Base-by-base conservation (phyloP, 92 coral and sea anemone species). In the Palythoa caribaeorum region DNA sequence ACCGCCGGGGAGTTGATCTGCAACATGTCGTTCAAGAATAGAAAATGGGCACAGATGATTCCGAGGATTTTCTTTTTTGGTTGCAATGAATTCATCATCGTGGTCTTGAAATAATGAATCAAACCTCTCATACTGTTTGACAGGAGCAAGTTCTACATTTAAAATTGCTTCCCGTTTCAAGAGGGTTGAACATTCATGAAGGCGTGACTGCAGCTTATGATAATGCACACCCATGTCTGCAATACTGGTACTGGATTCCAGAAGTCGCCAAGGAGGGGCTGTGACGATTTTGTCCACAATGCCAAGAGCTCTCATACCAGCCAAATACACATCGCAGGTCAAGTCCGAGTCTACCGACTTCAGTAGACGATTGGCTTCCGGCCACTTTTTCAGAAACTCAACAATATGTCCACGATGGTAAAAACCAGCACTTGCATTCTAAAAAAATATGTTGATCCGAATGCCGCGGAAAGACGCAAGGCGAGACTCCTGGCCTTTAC, bases 11-110 rank as follows among this genome's bases (percentile, higher is more conserved):
- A 28, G 28, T 28, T 28, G 28, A 28, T 28, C 28, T 28, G 28
- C 28, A 28, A 28, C 65, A 6, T 57, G 65, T 57, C 65, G 65
- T 57, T 57, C 16, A 57, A 57, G 65, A 57, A 57, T 57, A 57
- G 3, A 57, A 57, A 73, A 73, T 73, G 78, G 73, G 78, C 78
- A 73, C 57, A 73, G 53, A 73, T 47, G 40, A 38, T 40, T 73
- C 40, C 78, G 78, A 73, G 78, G 53, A 73, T 47, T 73, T 73
- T 57, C 78, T 73, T 73, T 73, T 38, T 57, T 73, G 78, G 28
- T 73, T 57, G 65, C 65, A 57, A 0, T 57, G 65, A 57, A 57
- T 57, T 71, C 48, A 36, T 71, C 76, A 36, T 13, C 17, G 12
- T 71, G 76, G 47, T 71, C 47, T 36, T 71, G 47, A 36, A 71